Evolutionary conservation across 2,888 invertebrate genomes (phyloP).

Genomic region (Seira ritae): DNA sequence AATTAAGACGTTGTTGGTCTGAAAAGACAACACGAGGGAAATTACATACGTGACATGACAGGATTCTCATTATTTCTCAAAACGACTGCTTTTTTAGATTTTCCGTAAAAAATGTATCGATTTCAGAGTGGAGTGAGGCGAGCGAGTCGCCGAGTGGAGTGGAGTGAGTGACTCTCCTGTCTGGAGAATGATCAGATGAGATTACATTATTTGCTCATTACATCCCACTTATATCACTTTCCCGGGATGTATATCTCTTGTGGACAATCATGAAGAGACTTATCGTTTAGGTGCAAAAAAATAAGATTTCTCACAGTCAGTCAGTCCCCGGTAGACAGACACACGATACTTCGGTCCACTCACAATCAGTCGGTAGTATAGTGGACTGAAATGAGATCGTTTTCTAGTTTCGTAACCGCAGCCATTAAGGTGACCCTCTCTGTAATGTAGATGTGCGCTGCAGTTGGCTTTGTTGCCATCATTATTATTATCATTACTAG

Average conservation of each 20-base stretch:
- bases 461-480: slow-evolving; percentile 16
- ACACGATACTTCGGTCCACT: not conserved
- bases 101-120: slow-evolving; percentile 1
- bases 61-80: slow-evolving; percentile 5
- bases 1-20: slow-evolving; percentile 2
- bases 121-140: no score
- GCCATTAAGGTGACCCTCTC: slow-evolving; percentile 55
- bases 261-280: no score
- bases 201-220: not conserved
- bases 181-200: no score
- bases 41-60: not conserved
- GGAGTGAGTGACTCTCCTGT: no score
- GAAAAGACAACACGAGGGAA: not conserved
- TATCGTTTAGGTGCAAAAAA: not conserved
- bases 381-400: slow-evolving; percentile 34
- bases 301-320: not conserved
- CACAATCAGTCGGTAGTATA: not conserved
- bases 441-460: not conserved
- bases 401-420: slow-evolving; percentile 50
- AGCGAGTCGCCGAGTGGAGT: no score
- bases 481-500: slow-evolving; percentile 14
- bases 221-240: not conserved
- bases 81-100: no score
- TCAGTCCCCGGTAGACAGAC: not conserved
- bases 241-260: not conserved